phyloP scores from a whole-genome alignment of 2,113 vertebrate genomes.

The Hippopotamus amphibius region DNA sequence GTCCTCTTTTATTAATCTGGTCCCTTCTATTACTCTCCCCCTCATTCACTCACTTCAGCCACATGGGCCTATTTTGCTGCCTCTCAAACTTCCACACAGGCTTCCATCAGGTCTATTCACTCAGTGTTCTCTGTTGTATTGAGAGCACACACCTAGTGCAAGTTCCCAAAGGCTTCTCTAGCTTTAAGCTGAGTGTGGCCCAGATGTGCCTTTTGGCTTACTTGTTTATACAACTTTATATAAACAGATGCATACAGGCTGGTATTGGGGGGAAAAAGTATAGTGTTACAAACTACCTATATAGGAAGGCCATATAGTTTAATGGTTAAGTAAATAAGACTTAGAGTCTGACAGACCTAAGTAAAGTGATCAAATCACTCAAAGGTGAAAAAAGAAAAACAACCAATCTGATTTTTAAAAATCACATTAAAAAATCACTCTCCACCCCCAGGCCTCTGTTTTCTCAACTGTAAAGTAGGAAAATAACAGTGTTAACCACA shows the following conservation, averaged over 20 bases:
- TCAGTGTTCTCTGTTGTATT: neutral
- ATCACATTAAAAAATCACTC: neutral
- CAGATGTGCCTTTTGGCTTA: neutral
- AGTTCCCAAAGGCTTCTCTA: neutral
- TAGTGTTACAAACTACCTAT: neutral
- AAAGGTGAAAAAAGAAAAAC: neutral
- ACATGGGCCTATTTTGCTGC: neutral
- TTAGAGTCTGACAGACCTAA: neutral
- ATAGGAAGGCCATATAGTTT: neutral
- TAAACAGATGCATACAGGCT: neutral
- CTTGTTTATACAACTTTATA: neutral
- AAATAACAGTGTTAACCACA: constrained; percentile 26
- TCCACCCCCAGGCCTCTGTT: neutral
- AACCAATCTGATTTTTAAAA: neutral
- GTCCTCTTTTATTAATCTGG: neutral
- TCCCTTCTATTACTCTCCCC: neutral
- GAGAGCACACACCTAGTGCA: neutral
- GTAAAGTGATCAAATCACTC: neutral
- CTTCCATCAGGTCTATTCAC: neutral
- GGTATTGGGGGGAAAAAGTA: neutral
- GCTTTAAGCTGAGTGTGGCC: neutral
- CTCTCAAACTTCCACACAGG: neutral
- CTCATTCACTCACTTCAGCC: neutral
- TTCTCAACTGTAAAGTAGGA: neutral
- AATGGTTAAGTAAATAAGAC: neutral